Base-by-base conservation (phyloP, 2,888 invertebrate genomes). In the Ptilodon capucinus region DNA sequence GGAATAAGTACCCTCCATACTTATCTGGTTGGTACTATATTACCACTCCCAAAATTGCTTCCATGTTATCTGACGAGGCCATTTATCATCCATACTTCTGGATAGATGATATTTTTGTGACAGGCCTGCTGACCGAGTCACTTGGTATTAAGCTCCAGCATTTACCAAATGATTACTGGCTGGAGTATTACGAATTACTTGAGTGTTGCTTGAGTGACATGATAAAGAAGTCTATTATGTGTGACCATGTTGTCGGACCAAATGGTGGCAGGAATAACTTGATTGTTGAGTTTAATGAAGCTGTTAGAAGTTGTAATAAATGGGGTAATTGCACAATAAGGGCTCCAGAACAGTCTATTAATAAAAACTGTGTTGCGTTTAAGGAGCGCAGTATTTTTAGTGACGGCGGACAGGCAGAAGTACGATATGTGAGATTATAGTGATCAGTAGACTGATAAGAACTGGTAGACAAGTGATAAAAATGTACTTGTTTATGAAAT, bases 61-160 rank as follows among this genome's bases (percentile, higher is more conserved):
- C 74, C 14, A 85, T 84, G 16, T 72, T 98, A 42, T 86, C 93
- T 17, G 72, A 87, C 2, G 86, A 92, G 58, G 92, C 94, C 0
- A 74, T 84, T 23, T 74, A 82, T 28, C 85, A 93, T n/a, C 86
- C 92, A 14, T 95, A 94, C 66, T 97, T 98, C 84, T 98, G 98
- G 97, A 97, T 98, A 51, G 98, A 98, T 73, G 98, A 98, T 76
- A 94, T 96, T 38, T 95, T 94, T 76, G 84, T 98, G 0, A 98
- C 97, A 0, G 98, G 98, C 1, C 89, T 97, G 41, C 81, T 97
- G 23, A 92, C 94, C 6, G 84, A 93, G 44, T 84, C 91, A 21
- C 76, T 93, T 18, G 85, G 87, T 32, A 89, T 95, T n/a, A 81
- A 91, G 32, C 79, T 94, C 35, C 84, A 81, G 46, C 92, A 94